These are phyloP conservation scores for Apeltes quadracus DNA, from an alignment of 2,113 vertebrate species.

Conservation along the genomic window DNA sequence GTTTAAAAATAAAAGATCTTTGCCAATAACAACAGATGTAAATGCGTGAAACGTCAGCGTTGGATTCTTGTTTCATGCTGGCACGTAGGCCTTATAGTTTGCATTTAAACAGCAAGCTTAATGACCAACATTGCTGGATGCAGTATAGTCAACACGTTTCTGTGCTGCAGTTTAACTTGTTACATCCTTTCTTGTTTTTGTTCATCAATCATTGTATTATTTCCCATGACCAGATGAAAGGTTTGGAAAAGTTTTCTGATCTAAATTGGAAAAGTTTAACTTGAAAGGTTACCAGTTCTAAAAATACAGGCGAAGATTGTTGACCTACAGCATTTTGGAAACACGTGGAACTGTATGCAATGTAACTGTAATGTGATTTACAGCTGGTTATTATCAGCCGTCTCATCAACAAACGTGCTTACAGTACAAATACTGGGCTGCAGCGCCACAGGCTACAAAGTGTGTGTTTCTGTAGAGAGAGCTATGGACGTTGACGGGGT, in stretches of 20 bases:
- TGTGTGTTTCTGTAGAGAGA: conserved; percentile 40
- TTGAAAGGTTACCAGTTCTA: background rate
- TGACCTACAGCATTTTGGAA: conserved; percentile 10
- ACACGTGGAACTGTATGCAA: background rate
- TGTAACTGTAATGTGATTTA: conserved; percentile 10
- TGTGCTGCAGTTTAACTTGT: background rate
- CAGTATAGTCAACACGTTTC: background rate
- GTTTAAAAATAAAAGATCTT: too few relatives aligned
- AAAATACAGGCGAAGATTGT: background rate
- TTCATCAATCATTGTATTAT: background rate
- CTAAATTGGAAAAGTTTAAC: conserved; percentile 4
- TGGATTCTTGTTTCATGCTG: background rate
- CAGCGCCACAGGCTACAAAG: conserved; percentile 8
- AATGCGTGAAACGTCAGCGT: background rate
- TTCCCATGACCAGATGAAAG: background rate
- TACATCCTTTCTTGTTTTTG: background rate
- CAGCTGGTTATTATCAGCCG: conserved; percentile 44
- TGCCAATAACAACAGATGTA: background rate
- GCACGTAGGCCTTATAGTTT: too few relatives aligned
- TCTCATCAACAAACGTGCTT: conserved; percentile 36
- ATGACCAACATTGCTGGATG: background rate
- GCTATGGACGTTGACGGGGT: conserved; percentile 46
- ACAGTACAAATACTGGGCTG: conserved; percentile 12
- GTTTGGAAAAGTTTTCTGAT: background rate
- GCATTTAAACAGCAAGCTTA: too few relatives aligned